Evolutionary conservation across 2,888 invertebrate species (phyloP), one percentile per base, ranked within the genome.

Genomic region (Exocentrus adspersus): DNA sequence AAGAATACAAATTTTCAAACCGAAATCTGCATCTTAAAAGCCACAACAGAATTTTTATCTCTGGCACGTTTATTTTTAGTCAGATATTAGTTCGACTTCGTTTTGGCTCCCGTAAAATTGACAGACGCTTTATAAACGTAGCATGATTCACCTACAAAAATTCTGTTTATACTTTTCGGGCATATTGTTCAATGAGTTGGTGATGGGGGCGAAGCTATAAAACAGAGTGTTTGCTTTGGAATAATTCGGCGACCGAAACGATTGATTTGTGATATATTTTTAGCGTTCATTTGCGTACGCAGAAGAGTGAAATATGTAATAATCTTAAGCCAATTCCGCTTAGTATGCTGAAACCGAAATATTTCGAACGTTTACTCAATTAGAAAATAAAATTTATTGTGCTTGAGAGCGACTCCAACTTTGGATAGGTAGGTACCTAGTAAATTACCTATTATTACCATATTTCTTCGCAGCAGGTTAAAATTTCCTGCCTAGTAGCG

Each of bases 211-310:
- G 48, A 14, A 28, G 6, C 24, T 28, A 48, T 48, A 24, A 48
- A 48, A 7, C n/a, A n/a, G n/a, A n/a, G n/a, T n/a, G n/a, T n/a
- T n/a, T n/a, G n/a, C n/a, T n/a, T 14, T 14, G 24, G 2, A 48
- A 48, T 48, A 48, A 48, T 48, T n/a, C n/a, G n/a, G n/a, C n/a
- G n/a, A 48, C 12, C n/a, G 12, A 14, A n/a, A n/a, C n/a, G 37
- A 48, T 48, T 20, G 19, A 19, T 20, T 20, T 45, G 21, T 20
- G 12, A 14, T 48, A 28, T 48, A 48, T 48, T 48, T 48, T 24
- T 28, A 48, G 48, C 14, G 16, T 5, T 48, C 5, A 5, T 7
- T 48, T 28, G 37, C 37, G 37, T n/a, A 37, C 1, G 2, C n/a
- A n/a, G n/a, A n/a, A 5, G 12, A 37, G 37, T 37, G 37, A 37